Evolutionary conservation across 2,888 invertebrate genomes (phyloP).

Genomic region (Melieria picta): DNA sequence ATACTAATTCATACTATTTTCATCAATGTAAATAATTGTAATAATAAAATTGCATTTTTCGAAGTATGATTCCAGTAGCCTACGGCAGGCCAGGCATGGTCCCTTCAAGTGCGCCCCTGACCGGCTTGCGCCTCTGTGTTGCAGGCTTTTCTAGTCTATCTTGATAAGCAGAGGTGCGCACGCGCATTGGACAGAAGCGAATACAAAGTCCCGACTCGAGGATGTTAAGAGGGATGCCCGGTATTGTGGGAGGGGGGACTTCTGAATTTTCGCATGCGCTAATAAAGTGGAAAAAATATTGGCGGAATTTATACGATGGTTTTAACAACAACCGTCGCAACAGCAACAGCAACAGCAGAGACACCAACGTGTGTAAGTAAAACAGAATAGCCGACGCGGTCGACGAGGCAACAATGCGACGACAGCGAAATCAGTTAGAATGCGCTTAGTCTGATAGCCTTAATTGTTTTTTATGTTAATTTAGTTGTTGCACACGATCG

Average conservation of each 20-base stretch:
- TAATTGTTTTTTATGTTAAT: conserved; percentile 53
- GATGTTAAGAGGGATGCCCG: no score
- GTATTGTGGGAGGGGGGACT: background rate
- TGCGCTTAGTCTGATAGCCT: conserved; percentile 45
- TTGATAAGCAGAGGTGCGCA: conserved; percentile 38
- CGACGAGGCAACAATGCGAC: background rate
- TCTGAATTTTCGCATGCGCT: conserved; percentile 45
- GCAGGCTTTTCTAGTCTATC: conserved; percentile 45
- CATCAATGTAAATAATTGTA: no score
- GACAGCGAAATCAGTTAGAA: conserved; percentile 42
- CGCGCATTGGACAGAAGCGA: no score
- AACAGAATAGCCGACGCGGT: no score
- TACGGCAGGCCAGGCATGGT: no score
- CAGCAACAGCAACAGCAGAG: conserved; percentile 26
- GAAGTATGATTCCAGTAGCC: no score
- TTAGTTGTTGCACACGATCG: conserved; percentile 49
- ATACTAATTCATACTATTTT: no score
- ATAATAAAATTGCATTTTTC: no score
- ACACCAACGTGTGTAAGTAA: background rate
- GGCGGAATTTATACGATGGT: conserved; percentile 41
- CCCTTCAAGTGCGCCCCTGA: no score
- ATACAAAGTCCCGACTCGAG: no score
- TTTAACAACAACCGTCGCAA: conserved; percentile 3
- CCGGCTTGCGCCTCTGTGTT: no score
- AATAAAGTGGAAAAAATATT: conserved; percentile 50